Percentiles rank a stretch among this genome's conserved stretches.
Evolutionary conservation across 1,140 invertebrate genomes (phyloP).

Genomic region (Mercenaria mercenaria): DNA sequence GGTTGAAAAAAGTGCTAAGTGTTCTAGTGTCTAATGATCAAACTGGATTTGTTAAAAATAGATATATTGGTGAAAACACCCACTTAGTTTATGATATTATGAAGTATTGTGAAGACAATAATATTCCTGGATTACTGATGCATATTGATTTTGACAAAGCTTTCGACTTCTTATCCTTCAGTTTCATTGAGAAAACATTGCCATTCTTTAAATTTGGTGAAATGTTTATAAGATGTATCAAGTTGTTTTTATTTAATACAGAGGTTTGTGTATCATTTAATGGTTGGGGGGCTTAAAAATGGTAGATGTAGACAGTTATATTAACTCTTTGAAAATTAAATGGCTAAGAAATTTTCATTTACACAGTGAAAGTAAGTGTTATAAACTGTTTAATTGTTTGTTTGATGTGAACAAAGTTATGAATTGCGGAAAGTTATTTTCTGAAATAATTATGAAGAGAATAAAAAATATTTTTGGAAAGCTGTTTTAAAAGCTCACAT

Average conservation of each 20-base stretch:
- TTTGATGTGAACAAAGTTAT: not conserved
- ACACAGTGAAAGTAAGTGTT: constrained; percentile 7
- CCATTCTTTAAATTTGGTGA: not conserved
- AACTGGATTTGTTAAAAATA: constrained; percentile 18
- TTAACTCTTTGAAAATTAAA: not conserved
- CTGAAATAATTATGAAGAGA: not conserved
- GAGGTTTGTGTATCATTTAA: constrained; percentile 14
- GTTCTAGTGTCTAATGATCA: constrained; percentile 10
- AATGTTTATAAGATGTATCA: not conserved
- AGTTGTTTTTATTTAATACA: constrained; percentile 16
- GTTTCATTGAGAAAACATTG: constrained; percentile 7
- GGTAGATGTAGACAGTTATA: not conserved
- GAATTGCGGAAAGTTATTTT: not conserved
- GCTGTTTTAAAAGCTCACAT: not conserved
- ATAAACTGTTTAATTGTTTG: not conserved
- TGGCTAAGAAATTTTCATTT: not conserved
- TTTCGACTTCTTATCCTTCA: not conserved
- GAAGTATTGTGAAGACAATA: not conserved
- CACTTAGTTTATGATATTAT: constrained; percentile 42
- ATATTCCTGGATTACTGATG: not conserved
- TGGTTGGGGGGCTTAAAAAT: constrained; percentile 8
- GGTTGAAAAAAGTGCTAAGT: constrained; percentile 6
- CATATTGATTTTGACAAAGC: constrained; percentile 30
- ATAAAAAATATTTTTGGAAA: not conserved
- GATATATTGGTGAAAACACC: constrained; percentile 54